Percentiles rank a stretch among this genome's conserved stretches.
phyloP scores from a whole-genome alignment of 2,888 invertebrate species.

The Celastrina argiolus region DNA sequence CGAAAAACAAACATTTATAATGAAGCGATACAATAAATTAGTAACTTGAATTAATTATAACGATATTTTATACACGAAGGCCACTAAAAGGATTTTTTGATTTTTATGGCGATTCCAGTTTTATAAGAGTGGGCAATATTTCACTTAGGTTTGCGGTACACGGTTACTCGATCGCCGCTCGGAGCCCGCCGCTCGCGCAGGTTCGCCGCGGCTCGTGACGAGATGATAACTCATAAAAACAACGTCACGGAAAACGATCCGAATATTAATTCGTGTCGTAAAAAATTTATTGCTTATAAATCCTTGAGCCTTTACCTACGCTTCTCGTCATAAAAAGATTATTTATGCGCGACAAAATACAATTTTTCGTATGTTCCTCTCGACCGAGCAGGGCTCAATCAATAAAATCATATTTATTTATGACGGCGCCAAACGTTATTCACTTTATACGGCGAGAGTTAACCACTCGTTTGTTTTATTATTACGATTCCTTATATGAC shows the following conservation, averaged over 20 bases:
- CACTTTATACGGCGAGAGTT: conserved; percentile 22
- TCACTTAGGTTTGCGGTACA: conserved; percentile 31
- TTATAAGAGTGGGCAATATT: conserved; percentile 66
- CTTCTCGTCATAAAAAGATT: conserved; percentile 77
- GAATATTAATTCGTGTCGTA: conserved; percentile 78
- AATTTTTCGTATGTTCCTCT: conserved; percentile 74
- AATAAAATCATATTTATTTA: conserved; percentile 72
- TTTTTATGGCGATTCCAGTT: conserved; percentile 66
- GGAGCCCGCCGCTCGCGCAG: conserved; percentile 38
- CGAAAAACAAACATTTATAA: conserved; percentile 37
- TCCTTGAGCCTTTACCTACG: conserved; percentile 78
- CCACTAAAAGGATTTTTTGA: conserved; percentile 53
- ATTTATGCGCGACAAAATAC: conserved; percentile 76
- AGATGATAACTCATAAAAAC: conserved; percentile 78
- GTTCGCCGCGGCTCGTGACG: conserved; percentile 55
- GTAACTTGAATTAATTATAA: conserved; percentile 52
- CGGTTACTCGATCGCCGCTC: not conserved
- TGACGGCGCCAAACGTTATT: conserved; percentile 59
- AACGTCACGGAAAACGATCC: conserved; percentile 76
- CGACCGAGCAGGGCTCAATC: conserved; percentile 57
- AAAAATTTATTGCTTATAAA: conserved; percentile 78
- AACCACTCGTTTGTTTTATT: conserved; percentile 13
- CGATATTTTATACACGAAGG: conserved; percentile 59
- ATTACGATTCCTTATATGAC: not conserved
- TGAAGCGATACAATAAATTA: conserved; percentile 39